Conservation (phyloP, 2,888 invertebrate species). For the Nudaria mundana region DNA sequence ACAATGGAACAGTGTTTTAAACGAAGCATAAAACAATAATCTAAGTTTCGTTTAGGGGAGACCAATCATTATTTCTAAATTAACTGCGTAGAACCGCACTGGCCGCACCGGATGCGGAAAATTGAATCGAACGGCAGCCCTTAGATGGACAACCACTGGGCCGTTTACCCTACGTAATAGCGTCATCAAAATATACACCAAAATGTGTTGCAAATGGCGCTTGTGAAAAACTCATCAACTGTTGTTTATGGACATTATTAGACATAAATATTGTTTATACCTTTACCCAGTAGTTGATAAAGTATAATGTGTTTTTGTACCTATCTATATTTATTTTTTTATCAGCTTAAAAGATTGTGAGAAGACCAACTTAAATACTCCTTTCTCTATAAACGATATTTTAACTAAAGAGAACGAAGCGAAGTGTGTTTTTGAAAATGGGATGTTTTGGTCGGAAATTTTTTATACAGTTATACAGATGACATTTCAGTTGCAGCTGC, state of each 20-base stretch:
- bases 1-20: no score
- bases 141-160: conserved; percentile 59
- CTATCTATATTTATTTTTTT: no score
- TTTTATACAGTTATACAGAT: no score
- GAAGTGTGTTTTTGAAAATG: conserved; percentile 69
- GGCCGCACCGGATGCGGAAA: conserved; percentile 69
- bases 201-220: conserved; percentile 69
- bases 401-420: conserved; percentile 80
- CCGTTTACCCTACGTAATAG: conserved; percentile 64
- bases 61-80: conserved; percentile 75
- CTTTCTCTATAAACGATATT: conserved; percentile 88
- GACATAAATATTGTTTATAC: conserved; percentile 16
- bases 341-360: conserved; percentile 71
- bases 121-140: conserved; percentile 69
- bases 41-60: conserved; percentile 41
- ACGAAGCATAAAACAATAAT: no score
- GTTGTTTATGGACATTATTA: conserved; percentile 31
- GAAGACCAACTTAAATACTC: conserved; percentile 78
- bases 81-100: conserved; percentile 61
- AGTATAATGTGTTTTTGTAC: background rate
- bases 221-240: conserved; percentile 35
- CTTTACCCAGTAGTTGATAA: background rate
- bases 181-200: conserved; percentile 66
- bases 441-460: conserved; percentile 56
- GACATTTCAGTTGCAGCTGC: no score